Conservation (phyloP, 2,888 invertebrate genomes). For the Thera britannica region DNA sequence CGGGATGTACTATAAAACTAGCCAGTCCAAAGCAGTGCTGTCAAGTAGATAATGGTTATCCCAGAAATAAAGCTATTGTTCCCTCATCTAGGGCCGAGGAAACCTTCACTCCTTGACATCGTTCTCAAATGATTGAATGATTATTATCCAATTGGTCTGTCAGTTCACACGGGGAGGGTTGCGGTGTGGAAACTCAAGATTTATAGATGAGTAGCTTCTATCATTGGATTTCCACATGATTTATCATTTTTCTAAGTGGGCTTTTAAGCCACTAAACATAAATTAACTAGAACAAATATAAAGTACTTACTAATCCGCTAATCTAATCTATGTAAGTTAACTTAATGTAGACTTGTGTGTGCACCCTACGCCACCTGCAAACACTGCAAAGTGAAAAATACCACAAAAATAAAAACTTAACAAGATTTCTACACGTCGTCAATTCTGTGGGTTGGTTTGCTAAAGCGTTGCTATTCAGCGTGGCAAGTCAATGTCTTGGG, state of each 20-base stretch:
- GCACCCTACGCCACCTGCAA: no score
- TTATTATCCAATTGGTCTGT: conserved; percentile 39
- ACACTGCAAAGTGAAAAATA: no score
- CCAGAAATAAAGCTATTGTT: conserved; percentile 43
- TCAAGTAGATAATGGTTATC: conserved; percentile 51
- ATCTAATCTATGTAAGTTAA: no score
- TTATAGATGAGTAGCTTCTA: background rate
- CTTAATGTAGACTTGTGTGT: no score
- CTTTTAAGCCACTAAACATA: no score
- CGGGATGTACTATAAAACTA: background rate
- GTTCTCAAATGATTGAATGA: conserved; percentile 41
- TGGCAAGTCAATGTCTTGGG: no score
- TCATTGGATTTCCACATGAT: background rate
- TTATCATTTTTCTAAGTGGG: background rate
- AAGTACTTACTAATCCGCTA: no score
- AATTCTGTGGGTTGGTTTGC: no score
- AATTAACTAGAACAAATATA: no score
- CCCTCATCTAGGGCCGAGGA: conserved; percentile 41
- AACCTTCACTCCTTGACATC: conserved; percentile 57
- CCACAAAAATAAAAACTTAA: no score
- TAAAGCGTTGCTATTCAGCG: no score
- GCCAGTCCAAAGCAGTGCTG: background rate
- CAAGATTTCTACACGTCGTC: no score
- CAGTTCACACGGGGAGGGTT: conserved; percentile 10
- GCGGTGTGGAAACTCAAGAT: conserved; percentile 10